Evolutionary conservation across 2,797 vertebrate genomes (phyloP).

Genomic region (Falco biarmicus): DNA sequence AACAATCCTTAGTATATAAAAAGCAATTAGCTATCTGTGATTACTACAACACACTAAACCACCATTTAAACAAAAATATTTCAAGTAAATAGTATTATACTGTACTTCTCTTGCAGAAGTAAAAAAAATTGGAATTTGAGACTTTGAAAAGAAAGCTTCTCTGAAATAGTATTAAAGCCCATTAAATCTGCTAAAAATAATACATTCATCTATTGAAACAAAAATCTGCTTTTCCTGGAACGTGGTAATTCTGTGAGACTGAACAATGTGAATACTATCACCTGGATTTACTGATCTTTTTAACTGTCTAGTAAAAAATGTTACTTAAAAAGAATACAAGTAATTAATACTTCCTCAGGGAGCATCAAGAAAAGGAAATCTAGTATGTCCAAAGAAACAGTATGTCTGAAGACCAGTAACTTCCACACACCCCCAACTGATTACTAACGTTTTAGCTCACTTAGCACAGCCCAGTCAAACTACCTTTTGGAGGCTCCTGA

Average conservation of each 20-base stretch:
- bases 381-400: background rate
- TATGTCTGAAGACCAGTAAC: background rate
- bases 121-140: background rate
- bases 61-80: background rate
- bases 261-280: background rate
- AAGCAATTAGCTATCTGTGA: background rate
- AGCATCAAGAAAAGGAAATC: background rate
- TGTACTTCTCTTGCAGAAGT: background rate
- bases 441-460: background rate
- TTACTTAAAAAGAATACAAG: background rate
- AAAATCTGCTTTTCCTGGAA: background rate
- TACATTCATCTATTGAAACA: background rate
- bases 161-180: background rate
- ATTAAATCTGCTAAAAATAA: background rate
- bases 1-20: background rate
- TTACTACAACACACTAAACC: background rate
- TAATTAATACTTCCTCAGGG: background rate
- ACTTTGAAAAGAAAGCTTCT: background rate
- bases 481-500: conserved; percentile 77
- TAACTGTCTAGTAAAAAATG: background rate
- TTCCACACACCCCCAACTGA: rapidly evolving
- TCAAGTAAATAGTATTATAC: background rate
- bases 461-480: background rate
- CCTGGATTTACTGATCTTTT: background rate
- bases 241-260: background rate